Evolutionary conservation across 2,888 invertebrate genomes (phyloP), one percentile per base, ranked within the genome.

Genomic region (Ectobius pallidus): DNA sequence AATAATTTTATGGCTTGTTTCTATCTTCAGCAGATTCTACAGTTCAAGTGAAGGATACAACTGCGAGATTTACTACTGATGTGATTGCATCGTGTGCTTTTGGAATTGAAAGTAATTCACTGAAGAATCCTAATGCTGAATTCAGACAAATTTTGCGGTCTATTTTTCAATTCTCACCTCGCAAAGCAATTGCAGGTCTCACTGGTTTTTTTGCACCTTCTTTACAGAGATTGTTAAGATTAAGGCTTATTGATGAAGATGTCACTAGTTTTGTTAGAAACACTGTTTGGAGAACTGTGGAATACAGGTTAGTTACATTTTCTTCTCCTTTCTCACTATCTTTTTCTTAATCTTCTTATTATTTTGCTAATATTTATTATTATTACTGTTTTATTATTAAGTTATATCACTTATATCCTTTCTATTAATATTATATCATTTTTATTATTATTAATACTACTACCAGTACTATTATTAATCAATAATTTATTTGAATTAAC

Each of bases 61-160:
- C 30, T 22, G 88, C 87, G 3, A 85, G 86, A 76, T 88, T 87
- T 77, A 85, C 87, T 0, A 88, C 88, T 81, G 89, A 89, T 78
- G 87, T 89, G 1, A 87, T 89, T 32, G 88, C 87, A 0, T 86
- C 85, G 69, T 86, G 87, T 71, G 88, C 88, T 11, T 89, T 89
- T 78, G 89, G 89, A 25, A 82, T 89, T n/a, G 86, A 88, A 75
- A 87, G 87, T 76, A 86, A 89, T 77, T 86, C 86, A 34, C 85
- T 89, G 77, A 83, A 84, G 58, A 83, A 87, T 79, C 83, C 85
- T 0, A 80, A 86, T 62, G 86, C 87, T 0, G 86, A 87, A 77
- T 88, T 89, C 79, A 83, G 83, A 76, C 75, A 81, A 30, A 81
- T 83, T 76, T 85, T 85, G 7, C 55, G 71, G n/a, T n/a, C 20